Conservation (phyloP, 2,113 vertebrate species). For the Pseudolaguvia tuberculata region DNA sequence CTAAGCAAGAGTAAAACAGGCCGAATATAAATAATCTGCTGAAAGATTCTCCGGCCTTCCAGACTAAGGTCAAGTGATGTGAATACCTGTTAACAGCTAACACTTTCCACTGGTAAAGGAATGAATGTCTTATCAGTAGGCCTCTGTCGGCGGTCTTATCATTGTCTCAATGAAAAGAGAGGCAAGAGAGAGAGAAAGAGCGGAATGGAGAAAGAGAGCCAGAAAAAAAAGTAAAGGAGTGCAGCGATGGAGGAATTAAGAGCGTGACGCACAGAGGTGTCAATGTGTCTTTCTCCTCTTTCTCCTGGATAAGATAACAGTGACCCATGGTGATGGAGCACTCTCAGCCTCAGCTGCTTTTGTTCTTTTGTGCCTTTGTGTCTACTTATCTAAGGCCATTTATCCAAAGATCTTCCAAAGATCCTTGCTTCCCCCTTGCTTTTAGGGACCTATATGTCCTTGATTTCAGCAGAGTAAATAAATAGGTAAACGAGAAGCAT, state of each 20-base stretch:
- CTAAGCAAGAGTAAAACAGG: constrained; percentile 36
- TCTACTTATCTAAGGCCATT: constrained; percentile 53
- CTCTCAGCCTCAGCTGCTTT: constrained; percentile 41
- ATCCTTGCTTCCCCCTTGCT: constrained; percentile 43
- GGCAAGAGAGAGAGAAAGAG: constrained; percentile 2
- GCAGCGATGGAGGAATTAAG: constrained; percentile 48
- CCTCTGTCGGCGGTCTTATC: constrained; percentile 49
- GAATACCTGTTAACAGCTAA: constrained; percentile 51
- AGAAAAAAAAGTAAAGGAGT: constrained; percentile 20
- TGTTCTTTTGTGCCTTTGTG: constrained; percentile 56
- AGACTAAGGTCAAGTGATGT: constrained; percentile 49
- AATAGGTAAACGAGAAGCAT: constrained; percentile 45
- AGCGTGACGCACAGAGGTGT: constrained; percentile 49
- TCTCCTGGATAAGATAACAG: constrained; percentile 50
- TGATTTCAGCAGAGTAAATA: constrained; percentile 53
- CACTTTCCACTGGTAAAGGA: constrained; percentile 49
- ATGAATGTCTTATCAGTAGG: constrained; percentile 48
- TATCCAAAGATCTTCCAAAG: constrained; percentile 50
- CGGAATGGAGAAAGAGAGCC: constrained; percentile 12
- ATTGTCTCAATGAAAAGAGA: constrained; percentile 38
- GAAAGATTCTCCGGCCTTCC: constrained; percentile 43
- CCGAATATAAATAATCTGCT: constrained; percentile 46
- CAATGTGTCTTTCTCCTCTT: constrained; percentile 48
- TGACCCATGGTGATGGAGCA: constrained; percentile 51
- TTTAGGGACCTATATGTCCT: constrained; percentile 50